phyloP scores from a whole-genome alignment of 2,797 vertebrate species.

The Pampus argenteus region DNA sequence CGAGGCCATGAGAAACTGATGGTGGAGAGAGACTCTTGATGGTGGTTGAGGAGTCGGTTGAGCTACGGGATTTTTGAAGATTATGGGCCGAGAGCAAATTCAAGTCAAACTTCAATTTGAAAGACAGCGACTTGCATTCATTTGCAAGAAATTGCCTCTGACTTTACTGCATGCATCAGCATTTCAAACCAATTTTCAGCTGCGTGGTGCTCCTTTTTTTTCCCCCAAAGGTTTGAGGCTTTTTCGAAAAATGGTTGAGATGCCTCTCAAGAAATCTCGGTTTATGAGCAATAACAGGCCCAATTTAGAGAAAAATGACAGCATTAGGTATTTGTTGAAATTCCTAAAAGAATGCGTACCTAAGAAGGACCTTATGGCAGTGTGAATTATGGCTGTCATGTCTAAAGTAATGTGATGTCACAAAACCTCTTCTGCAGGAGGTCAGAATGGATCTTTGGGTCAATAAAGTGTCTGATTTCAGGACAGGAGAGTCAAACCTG shows the following conservation, averaged over 20 bases:
- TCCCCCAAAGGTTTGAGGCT: neutral
- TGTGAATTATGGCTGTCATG: neutral
- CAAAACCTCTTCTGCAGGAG: constrained; percentile 1
- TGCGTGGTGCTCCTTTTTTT: neutral
- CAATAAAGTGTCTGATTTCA: neutral
- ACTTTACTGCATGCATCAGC: neutral
- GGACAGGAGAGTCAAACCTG: neutral
- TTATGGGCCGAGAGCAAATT: neutral
- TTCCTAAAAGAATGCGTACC: neutral
- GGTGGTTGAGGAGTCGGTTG: constrained; percentile 1
- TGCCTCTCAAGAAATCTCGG: neutral
- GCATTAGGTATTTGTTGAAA: neutral
- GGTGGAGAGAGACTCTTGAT: neutral
- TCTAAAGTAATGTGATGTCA: neutral
- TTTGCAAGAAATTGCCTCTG: neutral
- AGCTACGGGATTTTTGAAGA: constrained; percentile 16
- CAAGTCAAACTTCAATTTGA: neutral
- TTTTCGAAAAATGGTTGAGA: neutral
- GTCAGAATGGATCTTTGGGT: neutral
- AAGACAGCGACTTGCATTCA: neutral
- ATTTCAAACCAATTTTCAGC: neutral
- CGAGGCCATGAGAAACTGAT: constrained; percentile 28
- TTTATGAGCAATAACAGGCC: neutral
- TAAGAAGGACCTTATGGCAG: neutral
- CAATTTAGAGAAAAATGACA: neutral